A percentile compares a stretch with the other conserved stretches of the same genome.
phyloP scores from a whole-genome alignment of 2,797 vertebrate genomes.

The Pseudochirops cupreus region DNA sequence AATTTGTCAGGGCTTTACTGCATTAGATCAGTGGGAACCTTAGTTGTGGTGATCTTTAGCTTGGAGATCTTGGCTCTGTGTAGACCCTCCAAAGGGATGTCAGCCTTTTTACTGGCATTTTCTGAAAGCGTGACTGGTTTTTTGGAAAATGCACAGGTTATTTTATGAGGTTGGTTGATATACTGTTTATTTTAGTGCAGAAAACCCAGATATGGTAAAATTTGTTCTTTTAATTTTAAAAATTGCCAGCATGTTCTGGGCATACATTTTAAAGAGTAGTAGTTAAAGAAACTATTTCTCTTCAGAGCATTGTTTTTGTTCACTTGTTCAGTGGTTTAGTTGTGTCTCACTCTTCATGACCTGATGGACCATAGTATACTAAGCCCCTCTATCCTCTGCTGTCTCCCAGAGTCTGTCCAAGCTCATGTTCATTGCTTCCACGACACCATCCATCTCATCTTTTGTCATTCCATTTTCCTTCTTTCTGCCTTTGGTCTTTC shows the following conservation, averaged over 20 bases:
- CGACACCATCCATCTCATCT: background rate
- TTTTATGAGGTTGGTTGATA: conserved; percentile 10
- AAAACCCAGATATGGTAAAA: background rate
- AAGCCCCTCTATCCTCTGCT: background rate
- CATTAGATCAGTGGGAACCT: background rate
- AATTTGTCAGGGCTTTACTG: background rate
- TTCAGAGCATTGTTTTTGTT: background rate
- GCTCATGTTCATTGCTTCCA: background rate
- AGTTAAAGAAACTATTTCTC: background rate
- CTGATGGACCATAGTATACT: background rate
- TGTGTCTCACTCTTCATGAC: background rate
- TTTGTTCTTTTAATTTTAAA: conserved; percentile 19
- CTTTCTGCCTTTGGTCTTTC: background rate
- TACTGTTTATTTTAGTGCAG: conserved; percentile 42
- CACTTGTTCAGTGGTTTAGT: background rate
- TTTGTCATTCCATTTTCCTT: background rate
- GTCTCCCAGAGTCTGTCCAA: background rate
- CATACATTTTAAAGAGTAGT: background rate
- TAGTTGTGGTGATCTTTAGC: background rate
- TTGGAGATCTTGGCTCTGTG: background rate
- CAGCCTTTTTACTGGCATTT: conserved; percentile 34
- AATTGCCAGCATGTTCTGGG: conserved; percentile 13
- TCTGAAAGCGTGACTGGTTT: background rate
- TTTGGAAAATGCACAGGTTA: conserved; percentile 29
- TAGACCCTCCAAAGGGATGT: conserved; percentile 7